phyloP scores from a whole-genome alignment of 2,888 invertebrate genomes.

The Danaus chrysippus region DNA sequence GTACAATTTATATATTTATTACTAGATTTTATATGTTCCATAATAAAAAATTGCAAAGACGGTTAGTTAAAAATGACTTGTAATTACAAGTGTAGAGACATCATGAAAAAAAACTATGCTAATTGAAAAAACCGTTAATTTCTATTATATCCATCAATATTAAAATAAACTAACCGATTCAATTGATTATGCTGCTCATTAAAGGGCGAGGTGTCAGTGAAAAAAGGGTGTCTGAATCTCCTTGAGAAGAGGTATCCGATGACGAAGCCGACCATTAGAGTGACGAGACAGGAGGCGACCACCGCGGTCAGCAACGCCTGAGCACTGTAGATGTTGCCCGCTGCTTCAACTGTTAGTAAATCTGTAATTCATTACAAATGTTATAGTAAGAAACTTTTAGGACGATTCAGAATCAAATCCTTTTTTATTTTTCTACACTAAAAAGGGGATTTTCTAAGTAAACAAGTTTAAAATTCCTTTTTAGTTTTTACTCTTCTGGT shows the following conservation, averaged over 20 bases:
- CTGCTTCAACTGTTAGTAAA: constrained; percentile 72
- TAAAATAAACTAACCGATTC: constrained; percentile 77
- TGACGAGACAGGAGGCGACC: constrained; percentile 88
- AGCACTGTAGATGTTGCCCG: constrained; percentile 86
- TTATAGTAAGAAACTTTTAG: background rate
- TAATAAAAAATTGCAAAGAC: too few species aligned
- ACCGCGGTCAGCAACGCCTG: constrained; percentile 90
- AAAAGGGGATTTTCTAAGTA: too few species aligned
- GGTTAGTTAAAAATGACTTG: too few species aligned
- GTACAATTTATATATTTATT: too few species aligned
- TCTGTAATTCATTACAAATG: constrained; percentile 44
- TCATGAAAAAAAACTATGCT: too few species aligned
- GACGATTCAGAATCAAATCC: background rate
- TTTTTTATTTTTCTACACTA: too few species aligned
- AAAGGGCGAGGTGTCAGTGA: constrained; percentile 85
- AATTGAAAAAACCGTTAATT: too few species aligned
- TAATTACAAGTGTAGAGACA: too few species aligned
- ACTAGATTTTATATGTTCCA: too few species aligned
- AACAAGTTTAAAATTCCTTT: too few species aligned
- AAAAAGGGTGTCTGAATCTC: constrained; percentile 85
- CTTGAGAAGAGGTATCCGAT: constrained; percentile 91
- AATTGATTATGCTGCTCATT: constrained; percentile 88
- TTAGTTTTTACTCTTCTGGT: too few species aligned
- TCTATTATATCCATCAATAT: too few species aligned
- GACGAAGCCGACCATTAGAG: constrained; percentile 89